A percentile compares a stretch with the other conserved stretches of the same genome.
These are phyloP conservation scores for Pseudopodoces humilis DNA, from an alignment of 2,113 vertebrate species.

Conservation along the genomic window DNA sequence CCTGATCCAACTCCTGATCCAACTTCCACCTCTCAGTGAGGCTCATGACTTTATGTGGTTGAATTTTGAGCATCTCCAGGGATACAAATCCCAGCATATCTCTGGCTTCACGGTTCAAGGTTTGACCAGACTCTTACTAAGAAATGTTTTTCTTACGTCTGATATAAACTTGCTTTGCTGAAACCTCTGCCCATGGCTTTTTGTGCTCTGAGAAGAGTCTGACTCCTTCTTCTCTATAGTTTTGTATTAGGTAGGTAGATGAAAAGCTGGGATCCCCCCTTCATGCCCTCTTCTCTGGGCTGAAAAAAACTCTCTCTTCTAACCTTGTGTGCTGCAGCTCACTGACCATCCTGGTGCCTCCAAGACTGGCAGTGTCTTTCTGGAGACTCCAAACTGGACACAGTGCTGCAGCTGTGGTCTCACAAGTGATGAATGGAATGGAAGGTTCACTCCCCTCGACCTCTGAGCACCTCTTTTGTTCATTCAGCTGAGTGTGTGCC, in stretches of 20 bases:
- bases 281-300: background rate
- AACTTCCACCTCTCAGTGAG: background rate
- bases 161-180: background rate
- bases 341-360: background rate
- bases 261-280: background rate
- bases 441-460: background rate
- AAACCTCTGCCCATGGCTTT: background rate
- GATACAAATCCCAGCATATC: background rate
- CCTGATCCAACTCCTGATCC: background rate
- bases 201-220: background rate
- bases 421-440: rapidly evolving
- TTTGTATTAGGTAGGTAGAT: background rate
- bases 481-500: background rate
- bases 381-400: background rate
- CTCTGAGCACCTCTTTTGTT: background rate
- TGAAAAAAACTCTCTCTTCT: background rate
- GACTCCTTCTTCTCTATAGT: background rate
- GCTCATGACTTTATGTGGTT: background rate
- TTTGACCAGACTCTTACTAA: background rate
- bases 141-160: background rate
- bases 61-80: background rate
- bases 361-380: background rate
- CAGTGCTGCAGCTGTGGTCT: background rate
- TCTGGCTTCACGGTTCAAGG: background rate
- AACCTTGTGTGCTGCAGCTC: background rate